These are phyloP conservation scores for Barbus barbus DNA, from an alignment of 2,113 vertebrate genomes.

Conservation along the genomic window DNA sequence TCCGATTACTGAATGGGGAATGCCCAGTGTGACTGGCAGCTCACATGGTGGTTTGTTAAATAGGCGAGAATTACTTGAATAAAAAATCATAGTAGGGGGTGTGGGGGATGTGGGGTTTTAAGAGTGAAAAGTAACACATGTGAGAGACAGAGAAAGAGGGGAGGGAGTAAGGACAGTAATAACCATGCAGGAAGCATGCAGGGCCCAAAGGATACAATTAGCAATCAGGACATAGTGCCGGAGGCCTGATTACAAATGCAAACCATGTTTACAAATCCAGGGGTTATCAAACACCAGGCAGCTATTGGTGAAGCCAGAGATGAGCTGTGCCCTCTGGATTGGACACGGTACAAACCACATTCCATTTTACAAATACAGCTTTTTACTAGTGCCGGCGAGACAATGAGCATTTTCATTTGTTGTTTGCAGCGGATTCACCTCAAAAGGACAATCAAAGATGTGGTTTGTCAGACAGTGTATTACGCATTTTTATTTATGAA, in stretches of 20 bases:
- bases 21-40: conserved; percentile 41
- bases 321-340: conserved; percentile 40
- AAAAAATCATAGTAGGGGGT: conserved; percentile 24
- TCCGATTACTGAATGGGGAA: conserved; percentile 30
- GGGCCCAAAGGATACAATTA: conserved; percentile 59
- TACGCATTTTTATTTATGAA: conserved; percentile 3
- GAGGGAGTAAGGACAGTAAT: conserved; percentile 42
- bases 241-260: conserved; percentile 53
- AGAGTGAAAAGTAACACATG: conserved; percentile 14
- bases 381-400: not conserved
- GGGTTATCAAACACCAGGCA: conserved; percentile 52
- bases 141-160: not conserved
- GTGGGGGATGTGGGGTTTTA: not conserved
- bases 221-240: conserved; percentile 52
- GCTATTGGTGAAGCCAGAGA: conserved; percentile 34
- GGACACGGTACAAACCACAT: conserved; percentile 32
- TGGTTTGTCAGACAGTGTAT: not conserved
- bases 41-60: conserved; percentile 39
- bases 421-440: conserved; percentile 9
- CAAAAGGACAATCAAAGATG: conserved; percentile 15
- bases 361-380: conserved; percentile 40
- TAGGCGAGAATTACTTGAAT: conserved; percentile 46
- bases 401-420: conserved; percentile 3
- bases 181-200: conserved; percentile 51
- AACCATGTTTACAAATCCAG: conserved; percentile 49